A percentile compares a stretch with the other conserved stretches of the same genome.
These are phyloP conservation scores for Yasuhikotakia modesta DNA, from an alignment of 2,797 vertebrate species.

Conservation along the genomic window DNA sequence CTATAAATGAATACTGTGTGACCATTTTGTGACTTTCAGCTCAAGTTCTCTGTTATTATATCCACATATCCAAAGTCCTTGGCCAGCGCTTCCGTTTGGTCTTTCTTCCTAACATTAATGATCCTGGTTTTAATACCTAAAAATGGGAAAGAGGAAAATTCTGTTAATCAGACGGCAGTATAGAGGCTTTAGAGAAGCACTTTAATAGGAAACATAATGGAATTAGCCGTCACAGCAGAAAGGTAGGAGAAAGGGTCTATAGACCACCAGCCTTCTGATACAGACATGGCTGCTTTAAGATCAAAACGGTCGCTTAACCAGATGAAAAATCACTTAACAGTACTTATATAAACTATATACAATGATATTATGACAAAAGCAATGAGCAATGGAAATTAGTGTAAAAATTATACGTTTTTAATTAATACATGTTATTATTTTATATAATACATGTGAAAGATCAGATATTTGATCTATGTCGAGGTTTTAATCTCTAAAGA, in stretches of 20 bases:
- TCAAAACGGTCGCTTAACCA: not conserved
- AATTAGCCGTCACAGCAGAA: conserved; percentile 31
- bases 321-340: no score
- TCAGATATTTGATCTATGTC: no score
- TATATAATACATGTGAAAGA: no score
- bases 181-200: conserved; percentile 16
- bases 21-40: not conserved
- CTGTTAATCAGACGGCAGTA: conserved; percentile 7
- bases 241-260: not conserved
- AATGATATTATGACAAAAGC: no score
- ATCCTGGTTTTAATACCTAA: conserved; percentile 83
- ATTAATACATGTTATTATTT: no score
- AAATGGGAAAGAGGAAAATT: conserved; percentile 6
- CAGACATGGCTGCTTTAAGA: not conserved
- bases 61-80: conserved; percentile 84
- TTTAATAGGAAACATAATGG: no score
- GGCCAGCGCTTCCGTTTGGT: conserved; percentile 88
- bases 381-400: no score
- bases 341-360: no score
- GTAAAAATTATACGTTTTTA: no score
- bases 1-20: not conserved
- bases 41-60: conserved; percentile 48
- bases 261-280: conserved; percentile 9
- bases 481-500: no score
- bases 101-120: conserved; percentile 90